Evolutionary conservation across 2,888 invertebrate species (phyloP), one percentile per base, ranked within the genome.

Genomic region (Bugula neritina): DNA sequence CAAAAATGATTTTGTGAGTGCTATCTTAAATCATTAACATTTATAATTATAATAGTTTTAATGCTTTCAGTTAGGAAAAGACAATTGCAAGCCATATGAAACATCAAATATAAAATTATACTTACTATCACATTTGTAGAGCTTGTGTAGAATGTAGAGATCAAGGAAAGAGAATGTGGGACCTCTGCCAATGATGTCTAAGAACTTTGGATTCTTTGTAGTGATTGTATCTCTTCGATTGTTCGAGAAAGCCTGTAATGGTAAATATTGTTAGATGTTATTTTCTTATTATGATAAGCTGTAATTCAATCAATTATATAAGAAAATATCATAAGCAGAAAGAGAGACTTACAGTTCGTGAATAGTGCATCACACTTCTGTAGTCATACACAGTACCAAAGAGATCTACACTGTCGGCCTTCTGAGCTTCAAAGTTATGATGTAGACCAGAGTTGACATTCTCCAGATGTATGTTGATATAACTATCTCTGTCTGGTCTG

Each of bases 101-200:
- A n/a, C n/a, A n/a, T n/a, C n/a, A n/a, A n/a, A n/a, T n/a, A n/a
- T n/a, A n/a, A n/a, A n/a, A n/a, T n/a, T n/a, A n/a, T n/a, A 43
- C 63, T 63, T 63, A 63, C 63, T 31, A n/a, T 63, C 63, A 63
- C 63, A 63, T 25, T 34, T 27, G n/a, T 63, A 63, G 29, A 63
- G 27, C n/a, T 13, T 29, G n/a, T 63, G 21, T 13, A 63, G 10
- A 5, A 63, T 21, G 25, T 63, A 27, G 31, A 63, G 63, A 63
- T 63, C 63, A 21, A 31, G 10, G 31, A 63, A 63, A 63, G 63
- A 63, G 63, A 63, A 63, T 5, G 63, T 63, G 2, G 63, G 21
- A 31, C 25, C 63, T 31, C 63, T 2, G 17, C 63, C 63, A 29
- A 63, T 63, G 31, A 63, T 63, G 31, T 63, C 63, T n/a, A 25